A percentile compares a stretch with the other conserved stretches of the same genome.
phyloP scores from a whole-genome alignment of 2,113 vertebrate species.

The Echinops telfairi region DNA sequence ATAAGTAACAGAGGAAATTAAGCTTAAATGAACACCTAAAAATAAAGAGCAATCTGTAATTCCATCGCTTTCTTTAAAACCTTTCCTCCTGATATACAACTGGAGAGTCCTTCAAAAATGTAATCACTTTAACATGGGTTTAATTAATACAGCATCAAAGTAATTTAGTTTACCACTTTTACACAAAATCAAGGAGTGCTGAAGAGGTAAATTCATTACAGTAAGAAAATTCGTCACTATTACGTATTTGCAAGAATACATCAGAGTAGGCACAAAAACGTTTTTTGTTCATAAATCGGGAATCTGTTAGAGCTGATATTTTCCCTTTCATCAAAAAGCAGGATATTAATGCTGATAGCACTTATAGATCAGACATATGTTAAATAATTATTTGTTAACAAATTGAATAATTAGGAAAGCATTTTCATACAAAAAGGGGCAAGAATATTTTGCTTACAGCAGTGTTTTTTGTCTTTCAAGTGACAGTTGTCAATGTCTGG shows the following conservation, averaged over 20 bases:
- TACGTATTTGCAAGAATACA: constrained; percentile 46
- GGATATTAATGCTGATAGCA: constrained; percentile 48
- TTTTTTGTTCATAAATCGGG: constrained; percentile 61
- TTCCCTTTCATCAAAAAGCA: constrained; percentile 61
- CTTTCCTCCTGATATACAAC: not conserved
- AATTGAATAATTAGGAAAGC: not conserved
- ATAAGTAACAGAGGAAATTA: constrained; percentile 24
- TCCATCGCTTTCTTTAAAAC: constrained; percentile 35
- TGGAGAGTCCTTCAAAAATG: constrained; percentile 49
- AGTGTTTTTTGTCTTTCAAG: not conserved
- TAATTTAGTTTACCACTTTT: constrained; percentile 49
- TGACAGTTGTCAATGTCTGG: not conserved
- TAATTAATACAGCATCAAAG: constrained; percentile 40
- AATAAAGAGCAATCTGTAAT: not conserved
- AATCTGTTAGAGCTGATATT: constrained; percentile 46
- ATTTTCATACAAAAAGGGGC: not conserved
- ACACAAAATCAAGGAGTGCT: constrained; percentile 45
- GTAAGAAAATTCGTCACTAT: constrained; percentile 53
- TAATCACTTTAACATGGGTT: not conserved
- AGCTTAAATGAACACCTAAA: constrained; percentile 54
- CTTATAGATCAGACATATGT: not conserved
- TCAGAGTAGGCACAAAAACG: constrained; percentile 28
- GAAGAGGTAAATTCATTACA: constrained; percentile 58
- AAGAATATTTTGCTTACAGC: not conserved
- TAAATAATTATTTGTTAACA: constrained; percentile 46